These are phyloP conservation scores for Glaucomys volans DNA, from an alignment of 2,113 vertebrate species.

Conservation along the genomic window DNA sequence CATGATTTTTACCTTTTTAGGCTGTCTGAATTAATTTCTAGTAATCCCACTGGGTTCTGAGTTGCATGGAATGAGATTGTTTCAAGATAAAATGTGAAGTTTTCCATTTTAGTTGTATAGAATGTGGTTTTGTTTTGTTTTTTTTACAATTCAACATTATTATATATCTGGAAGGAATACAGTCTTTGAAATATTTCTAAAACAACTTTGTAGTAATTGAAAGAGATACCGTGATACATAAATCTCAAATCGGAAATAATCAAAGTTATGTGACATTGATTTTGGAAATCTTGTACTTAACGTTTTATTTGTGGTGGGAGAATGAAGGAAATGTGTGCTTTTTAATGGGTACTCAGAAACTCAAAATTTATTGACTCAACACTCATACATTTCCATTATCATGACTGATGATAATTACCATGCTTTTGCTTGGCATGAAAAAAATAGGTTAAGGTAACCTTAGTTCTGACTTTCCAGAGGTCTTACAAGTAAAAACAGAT, in stretches of 20 bases:
- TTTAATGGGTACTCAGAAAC: slow-evolving; percentile 4
- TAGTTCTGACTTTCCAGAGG: not conserved
- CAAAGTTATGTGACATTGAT: not conserved
- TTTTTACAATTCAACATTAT: not conserved
- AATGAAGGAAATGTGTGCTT: slow-evolving; percentile 24
- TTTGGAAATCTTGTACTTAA: slow-evolving; percentile 16
- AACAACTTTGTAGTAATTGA: not conserved
- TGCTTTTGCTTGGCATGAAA: not conserved
- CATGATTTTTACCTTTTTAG: slow-evolving; percentile 40
- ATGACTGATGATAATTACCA: slow-evolving; percentile 3
- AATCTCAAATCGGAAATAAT: slow-evolving; percentile 17
- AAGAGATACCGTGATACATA: not conserved
- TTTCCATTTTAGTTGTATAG: slow-evolving; percentile 18
- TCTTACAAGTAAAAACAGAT: slow-evolving; percentile 33
- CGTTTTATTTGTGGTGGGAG: slow-evolving; percentile 11
- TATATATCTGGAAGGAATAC: not conserved
- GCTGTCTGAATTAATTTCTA: slow-evolving; percentile 28
- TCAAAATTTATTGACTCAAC: not conserved
- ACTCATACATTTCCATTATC: not conserved
- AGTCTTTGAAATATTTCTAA: slow-evolving; percentile 53
- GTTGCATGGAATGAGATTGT: slow-evolving; percentile 24
- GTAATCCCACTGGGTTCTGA: not conserved
- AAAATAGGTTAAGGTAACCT: slow-evolving; percentile 4
- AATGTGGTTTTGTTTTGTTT: not conserved
- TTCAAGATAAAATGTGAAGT: slow-evolving; percentile 47